phyloP scores from a whole-genome alignment of 2,888 invertebrate genomes.

The Ecliptopera silaceata region DNA sequence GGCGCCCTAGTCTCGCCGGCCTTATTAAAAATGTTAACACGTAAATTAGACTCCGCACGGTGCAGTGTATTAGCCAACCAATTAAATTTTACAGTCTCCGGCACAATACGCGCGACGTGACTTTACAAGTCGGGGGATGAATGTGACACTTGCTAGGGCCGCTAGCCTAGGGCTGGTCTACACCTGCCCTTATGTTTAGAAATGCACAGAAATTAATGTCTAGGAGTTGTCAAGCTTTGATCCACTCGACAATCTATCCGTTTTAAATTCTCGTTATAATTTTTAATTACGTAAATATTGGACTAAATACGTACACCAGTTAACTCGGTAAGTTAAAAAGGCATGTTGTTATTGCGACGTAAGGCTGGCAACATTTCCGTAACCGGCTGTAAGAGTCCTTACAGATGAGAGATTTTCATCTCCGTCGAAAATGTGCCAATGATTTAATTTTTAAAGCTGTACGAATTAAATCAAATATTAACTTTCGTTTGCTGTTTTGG shows the following conservation, averaged over 20 bases:
- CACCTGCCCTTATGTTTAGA: conserved; percentile 45
- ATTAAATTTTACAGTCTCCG: conserved; percentile 74
- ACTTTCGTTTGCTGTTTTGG: neutral
- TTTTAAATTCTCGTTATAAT: conserved; percentile 44
- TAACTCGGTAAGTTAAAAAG: conserved; percentile 73
- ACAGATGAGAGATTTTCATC: conserved; percentile 70
- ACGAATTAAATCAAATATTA: conserved; percentile 2
- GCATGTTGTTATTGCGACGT: conserved; percentile 80
- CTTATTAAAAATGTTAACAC: conserved; percentile 83
- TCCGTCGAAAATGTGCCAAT: conserved; percentile 57
- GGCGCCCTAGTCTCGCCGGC: conserved; percentile 75
- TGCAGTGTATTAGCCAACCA: conserved; percentile 77
- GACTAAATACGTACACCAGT: conserved; percentile 62
- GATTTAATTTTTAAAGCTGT: conserved; percentile 27
- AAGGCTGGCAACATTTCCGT: conserved; percentile 75
- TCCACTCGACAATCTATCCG: conserved; percentile 45
- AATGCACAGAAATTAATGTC: conserved; percentile 37
- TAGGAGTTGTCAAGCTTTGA: conserved; percentile 51
- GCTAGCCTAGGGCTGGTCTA: conserved; percentile 41
- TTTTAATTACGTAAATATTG: conserved; percentile 69
- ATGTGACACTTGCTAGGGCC: conserved; percentile 42
- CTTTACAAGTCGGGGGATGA: conserved; percentile 55
- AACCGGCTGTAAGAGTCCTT: conserved; percentile 69
- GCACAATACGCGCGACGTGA: conserved; percentile 63
- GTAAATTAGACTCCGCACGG: conserved; percentile 76